Evolutionary conservation across 2,888 invertebrate genomes (phyloP).

Genomic region (Philaethria dido): DNA sequence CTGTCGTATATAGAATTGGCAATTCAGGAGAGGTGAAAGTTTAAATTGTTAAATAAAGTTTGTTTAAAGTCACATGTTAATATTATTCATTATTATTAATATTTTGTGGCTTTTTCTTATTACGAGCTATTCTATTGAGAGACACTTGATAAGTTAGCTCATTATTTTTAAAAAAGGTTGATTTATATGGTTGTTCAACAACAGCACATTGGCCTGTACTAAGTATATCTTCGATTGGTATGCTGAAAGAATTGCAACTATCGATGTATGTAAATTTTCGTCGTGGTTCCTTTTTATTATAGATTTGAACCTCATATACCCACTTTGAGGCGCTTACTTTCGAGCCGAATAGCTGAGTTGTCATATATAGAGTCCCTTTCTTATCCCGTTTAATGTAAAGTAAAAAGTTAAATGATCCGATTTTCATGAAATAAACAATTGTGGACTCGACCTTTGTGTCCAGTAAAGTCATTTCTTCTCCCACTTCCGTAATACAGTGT

Average conservation of each 20-base stretch:
- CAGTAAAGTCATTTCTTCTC: constrained; percentile 57
- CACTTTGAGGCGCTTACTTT: constrained; percentile 63
- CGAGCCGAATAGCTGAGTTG: constrained; percentile 62
- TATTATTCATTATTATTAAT: background rate
- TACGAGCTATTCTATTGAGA: constrained; percentile 46
- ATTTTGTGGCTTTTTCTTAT: background rate
- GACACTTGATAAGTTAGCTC: constrained; percentile 54
- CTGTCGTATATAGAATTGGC: too few species aligned
- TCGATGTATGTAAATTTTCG: constrained; percentile 59
- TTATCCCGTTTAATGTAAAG: constrained; percentile 57
- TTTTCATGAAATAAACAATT: constrained; percentile 52
- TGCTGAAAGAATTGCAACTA: constrained; percentile 52
- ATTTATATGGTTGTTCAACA: constrained; percentile 52
- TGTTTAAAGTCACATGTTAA: too few species aligned
- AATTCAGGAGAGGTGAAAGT: too few species aligned
- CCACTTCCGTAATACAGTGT: constrained; percentile 53
- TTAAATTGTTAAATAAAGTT: too few species aligned
- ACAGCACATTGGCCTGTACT: constrained; percentile 52
- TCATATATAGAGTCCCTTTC: constrained; percentile 55
- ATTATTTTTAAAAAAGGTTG: constrained; percentile 47
- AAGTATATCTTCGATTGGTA: constrained; percentile 52
- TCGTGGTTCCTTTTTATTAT: constrained; percentile 61
- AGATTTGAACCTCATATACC: constrained; percentile 68
- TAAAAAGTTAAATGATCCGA: constrained; percentile 60
- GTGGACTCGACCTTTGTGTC: constrained; percentile 49